Base-by-base conservation (phyloP, 2,888 invertebrate genomes). In the Clostera curtula region DNA sequence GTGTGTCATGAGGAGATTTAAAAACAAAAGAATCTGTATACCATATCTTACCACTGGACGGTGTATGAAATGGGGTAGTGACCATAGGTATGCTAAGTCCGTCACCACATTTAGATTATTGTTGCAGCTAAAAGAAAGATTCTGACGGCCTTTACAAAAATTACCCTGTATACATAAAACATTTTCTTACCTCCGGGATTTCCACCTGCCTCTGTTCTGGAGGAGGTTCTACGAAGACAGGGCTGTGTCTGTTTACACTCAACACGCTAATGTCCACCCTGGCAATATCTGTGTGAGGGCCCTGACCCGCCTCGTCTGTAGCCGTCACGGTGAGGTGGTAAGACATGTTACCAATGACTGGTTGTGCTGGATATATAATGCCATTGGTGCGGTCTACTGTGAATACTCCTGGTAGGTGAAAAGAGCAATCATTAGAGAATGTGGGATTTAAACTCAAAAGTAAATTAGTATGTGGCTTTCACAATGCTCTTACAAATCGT, bases 171-270 rank as follows among this genome's bases (percentile, higher is more conserved):
- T n/a, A n/a, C n/a, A n/a, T 17, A 15, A 1, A 10, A 6, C 11
- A 31, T 11, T 24, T 15, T 5, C 24, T 31, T 74, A 93, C 94
- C 84, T 95, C 95, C 0, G 93, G 90, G 43, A 96, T 89, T 65
- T 91, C 90, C 8, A 96, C 17, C 14, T 92, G 92, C 3, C 91
- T 87, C 65, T 93, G 92, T 0, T 89, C 87, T 0, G 88, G 66
- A 1, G 91, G 88, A 0, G 96, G 96, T 56, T 90, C 87, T 4
- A 93, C 85, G 64, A 95, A 95, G 31, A 87, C 86, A 0, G 96
- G 97, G 23, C 90, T 89, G 58, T 93, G 90, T 43, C 93, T 90
- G 74, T 95, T 95, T 1, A 94, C 92, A 33, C 91, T 90, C 10
- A 90, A 79, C 15, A 95, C 92, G 20, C 88, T 86, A 27, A 97